Percentiles rank a stretch among this genome's conserved stretches.
These are phyloP conservation scores for Odontesthes bonariensis DNA, from an alignment of 2,113 vertebrate species.

Conservation along the genomic window DNA sequence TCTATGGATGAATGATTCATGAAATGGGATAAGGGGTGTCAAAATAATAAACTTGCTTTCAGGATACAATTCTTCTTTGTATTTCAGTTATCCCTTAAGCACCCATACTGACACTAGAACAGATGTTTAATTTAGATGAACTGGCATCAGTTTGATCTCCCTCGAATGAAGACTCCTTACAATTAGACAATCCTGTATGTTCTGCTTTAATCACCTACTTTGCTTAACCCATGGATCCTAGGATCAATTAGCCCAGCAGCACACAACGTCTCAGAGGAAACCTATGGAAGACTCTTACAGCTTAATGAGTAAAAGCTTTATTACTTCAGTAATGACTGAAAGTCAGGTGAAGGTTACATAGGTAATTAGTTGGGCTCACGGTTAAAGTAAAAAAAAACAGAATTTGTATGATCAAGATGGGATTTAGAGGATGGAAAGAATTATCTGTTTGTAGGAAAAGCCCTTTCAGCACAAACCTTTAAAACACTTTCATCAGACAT, in stretches of 20 bases:
- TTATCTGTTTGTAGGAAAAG: background rate
- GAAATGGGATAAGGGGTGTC: background rate
- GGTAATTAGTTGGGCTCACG: slow-evolving; percentile 42
- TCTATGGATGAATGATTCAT: background rate
- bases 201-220: slow-evolving; percentile 29
- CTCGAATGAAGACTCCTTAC: background rate
- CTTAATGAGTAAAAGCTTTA: slow-evolving; percentile 33
- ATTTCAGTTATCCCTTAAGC: background rate
- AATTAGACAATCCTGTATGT: slow-evolving; percentile 12
- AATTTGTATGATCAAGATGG: background rate
- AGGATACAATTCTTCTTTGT: slow-evolving; percentile 18
- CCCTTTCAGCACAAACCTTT: background rate
- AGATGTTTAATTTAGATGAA: slow-evolving; percentile 25
- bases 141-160: slow-evolving; percentile 1
- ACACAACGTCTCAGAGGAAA: slow-evolving; percentile 19
- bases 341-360: slow-evolving; percentile 13
- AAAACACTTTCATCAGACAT: background rate
- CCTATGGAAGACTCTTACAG: slow-evolving; percentile 18
- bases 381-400: slow-evolving; percentile 14
- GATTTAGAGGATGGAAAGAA: background rate
- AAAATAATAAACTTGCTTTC: slow-evolving; percentile 3
- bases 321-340: slow-evolving; percentile 49
- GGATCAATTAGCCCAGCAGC: slow-evolving; percentile 30
- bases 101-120: slow-evolving; percentile 7
- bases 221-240: slow-evolving; percentile 17